phyloP scores from a whole-genome alignment of 2,113 vertebrate genomes.

The Scortum barcoo region DNA sequence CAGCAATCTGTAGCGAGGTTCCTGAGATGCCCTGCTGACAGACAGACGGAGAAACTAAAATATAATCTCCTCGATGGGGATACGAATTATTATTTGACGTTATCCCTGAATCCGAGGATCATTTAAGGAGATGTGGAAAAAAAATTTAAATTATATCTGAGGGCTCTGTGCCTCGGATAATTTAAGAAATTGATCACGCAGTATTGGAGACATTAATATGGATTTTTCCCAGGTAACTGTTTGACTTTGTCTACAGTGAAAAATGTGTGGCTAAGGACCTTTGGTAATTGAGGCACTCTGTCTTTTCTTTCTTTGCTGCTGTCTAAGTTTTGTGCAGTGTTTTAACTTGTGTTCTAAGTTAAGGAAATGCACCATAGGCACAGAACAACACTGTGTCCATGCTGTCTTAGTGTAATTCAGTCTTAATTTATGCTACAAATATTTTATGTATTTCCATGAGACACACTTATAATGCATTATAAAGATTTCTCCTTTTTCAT shows the following conservation, averaged over 20 bases:
- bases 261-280: slow-evolving; percentile 31
- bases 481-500: neutral
- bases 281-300: slow-evolving; percentile 39
- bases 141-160: slow-evolving; percentile 22
- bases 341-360: slow-evolving; percentile 3
- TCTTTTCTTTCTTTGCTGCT: slow-evolving; percentile 31
- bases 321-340: slow-evolving; percentile 9
- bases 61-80: slow-evolving; percentile 34
- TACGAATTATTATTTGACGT: slow-evolving; percentile 39
- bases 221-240: slow-evolving; percentile 35
- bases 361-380: neutral
- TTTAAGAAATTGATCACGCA: slow-evolving; percentile 58
- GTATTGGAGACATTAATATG: slow-evolving; percentile 41
- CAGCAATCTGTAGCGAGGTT: slow-evolving; percentile 7
- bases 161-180: slow-evolving; percentile 24
- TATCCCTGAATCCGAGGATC: slow-evolving; percentile 34
- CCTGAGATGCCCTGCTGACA: slow-evolving; percentile 40
- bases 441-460: neutral
- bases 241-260: slow-evolving; percentile 25
- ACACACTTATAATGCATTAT: neutral
- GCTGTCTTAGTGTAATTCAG: neutral
- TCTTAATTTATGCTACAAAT: neutral
- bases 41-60: slow-evolving; percentile 32
- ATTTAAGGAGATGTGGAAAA: slow-evolving; percentile 36
- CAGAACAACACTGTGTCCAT: neutral